Evolutionary conservation across 2,888 invertebrate species (phyloP).

Genomic region (Pollenia angustigena): DNA sequence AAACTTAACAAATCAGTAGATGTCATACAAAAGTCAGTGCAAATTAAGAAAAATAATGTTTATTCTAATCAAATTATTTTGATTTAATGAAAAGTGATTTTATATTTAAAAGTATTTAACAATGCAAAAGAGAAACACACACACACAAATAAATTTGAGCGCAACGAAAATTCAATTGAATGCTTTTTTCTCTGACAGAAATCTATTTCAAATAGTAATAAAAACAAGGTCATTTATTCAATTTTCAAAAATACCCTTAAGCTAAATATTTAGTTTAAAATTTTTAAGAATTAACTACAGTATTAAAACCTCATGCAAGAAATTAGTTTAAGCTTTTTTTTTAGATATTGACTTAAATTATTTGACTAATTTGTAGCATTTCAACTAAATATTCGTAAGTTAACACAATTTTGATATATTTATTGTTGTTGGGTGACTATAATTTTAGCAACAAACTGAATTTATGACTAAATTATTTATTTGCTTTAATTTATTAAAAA

Average conservation of each 20-base stretch:
- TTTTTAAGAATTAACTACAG: constrained; percentile 38
- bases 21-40: constrained; percentile 54
- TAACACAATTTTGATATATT: not conserved
- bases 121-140: constrained; percentile 7
- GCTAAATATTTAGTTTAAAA: constrained; percentile 3
- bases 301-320: constrained; percentile 20
- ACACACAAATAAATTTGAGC: not conserved
- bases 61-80: constrained; percentile 35
- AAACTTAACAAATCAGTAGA: constrained; percentile 61
- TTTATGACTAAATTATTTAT: constrained; percentile 40
- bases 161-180: constrained; percentile 13
- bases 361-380: constrained; percentile 20
- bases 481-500: not conserved
- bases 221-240: constrained; percentile 45
- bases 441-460: constrained; percentile 2
- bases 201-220: constrained; percentile 13
- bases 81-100: constrained; percentile 58
- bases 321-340: not conserved
- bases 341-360: not conserved
- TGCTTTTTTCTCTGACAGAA: not conserved
- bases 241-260: constrained; percentile 34
- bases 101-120: constrained; percentile 19
- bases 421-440: not conserved
- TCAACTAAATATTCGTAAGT: not conserved
- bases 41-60: constrained; percentile 45